Conservation (phyloP, 2,113 vertebrate species). For the Tricholaema leucomelas region DNA sequence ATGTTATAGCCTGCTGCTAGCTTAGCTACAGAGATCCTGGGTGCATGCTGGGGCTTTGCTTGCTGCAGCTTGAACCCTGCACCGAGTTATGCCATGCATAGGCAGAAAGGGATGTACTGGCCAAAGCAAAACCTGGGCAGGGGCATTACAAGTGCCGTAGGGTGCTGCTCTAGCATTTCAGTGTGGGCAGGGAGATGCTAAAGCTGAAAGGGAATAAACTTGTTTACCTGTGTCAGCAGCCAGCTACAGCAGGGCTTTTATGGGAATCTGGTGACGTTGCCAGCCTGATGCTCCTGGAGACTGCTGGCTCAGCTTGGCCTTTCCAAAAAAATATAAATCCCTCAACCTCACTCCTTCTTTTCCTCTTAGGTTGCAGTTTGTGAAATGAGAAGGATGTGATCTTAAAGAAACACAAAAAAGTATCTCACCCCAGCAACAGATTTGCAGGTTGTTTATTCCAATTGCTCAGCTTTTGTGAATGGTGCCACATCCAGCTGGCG, state of each 20-base stretch:
- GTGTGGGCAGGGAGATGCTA: neutral
- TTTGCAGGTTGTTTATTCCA: neutral
- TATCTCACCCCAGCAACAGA: neutral
- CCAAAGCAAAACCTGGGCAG: neutral
- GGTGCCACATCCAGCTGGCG: too few relatives aligned
- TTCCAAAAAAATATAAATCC: neutral
- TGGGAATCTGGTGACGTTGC: neutral
- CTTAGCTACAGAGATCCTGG: neutral
- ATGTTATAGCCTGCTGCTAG: neutral
- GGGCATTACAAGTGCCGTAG: neutral
- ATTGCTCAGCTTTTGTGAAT: neutral
- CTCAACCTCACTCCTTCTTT: neutral
- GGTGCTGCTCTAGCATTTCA: accelerated
- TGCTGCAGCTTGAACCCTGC: neutral
- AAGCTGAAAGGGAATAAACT: neutral
- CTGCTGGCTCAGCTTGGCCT: neutral
- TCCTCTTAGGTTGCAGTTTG: neutral
- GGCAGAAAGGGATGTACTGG: neutral
- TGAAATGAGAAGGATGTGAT: neutral
- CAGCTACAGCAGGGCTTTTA: neutral
- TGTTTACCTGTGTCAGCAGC: neutral
- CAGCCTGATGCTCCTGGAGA: accelerated
- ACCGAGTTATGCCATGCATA: accelerated
- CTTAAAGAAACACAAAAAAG: neutral
- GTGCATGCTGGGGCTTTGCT: neutral